Conservation (phyloP, 64 coral and sea anemone genomes). For the Pocillopora verrucosa region DNA sequence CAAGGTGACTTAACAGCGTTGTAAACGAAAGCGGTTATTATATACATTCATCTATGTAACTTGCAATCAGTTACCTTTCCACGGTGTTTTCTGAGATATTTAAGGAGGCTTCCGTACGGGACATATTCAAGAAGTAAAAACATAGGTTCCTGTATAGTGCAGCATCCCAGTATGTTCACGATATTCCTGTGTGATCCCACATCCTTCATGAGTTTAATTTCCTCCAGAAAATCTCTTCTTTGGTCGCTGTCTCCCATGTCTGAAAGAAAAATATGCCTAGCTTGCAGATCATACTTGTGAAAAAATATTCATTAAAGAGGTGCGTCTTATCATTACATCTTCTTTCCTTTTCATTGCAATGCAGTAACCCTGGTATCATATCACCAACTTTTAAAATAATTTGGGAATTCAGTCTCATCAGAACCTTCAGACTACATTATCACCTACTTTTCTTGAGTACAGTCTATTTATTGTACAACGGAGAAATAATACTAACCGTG, state of each 20-base stretch:
- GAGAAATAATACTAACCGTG: constrained; percentile 16
- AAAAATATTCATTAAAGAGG: too few relatives aligned
- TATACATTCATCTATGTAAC: too few relatives aligned
- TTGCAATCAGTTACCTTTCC: constrained; percentile 4
- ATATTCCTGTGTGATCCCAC: constrained; percentile 64
- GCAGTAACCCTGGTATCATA: neutral
- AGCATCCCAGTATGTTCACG: constrained; percentile 47
- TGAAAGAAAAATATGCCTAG: neutral
- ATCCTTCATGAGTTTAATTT: constrained; percentile 59
- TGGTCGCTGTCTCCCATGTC: constrained; percentile 4
- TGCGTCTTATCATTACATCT: too few relatives aligned
- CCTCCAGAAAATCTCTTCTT: constrained; percentile 53
- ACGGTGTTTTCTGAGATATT: constrained; percentile 41
- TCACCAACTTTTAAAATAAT: neutral
- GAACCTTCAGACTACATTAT: too few relatives aligned
- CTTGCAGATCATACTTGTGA: too few relatives aligned
- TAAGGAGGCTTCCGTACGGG: constrained; percentile 33
- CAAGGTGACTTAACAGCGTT: too few relatives aligned
- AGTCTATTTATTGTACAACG: neutral
- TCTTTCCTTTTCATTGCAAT: too few relatives aligned
- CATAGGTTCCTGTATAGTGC: constrained; percentile 50
- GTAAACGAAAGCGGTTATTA: too few relatives aligned
- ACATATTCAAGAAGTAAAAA: constrained; percentile 42
- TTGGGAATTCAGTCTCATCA: too few relatives aligned
- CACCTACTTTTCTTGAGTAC: too few relatives aligned